phyloP scores from a whole-genome alignment of 2,113 vertebrate genomes.

The Lampris incognitus region DNA sequence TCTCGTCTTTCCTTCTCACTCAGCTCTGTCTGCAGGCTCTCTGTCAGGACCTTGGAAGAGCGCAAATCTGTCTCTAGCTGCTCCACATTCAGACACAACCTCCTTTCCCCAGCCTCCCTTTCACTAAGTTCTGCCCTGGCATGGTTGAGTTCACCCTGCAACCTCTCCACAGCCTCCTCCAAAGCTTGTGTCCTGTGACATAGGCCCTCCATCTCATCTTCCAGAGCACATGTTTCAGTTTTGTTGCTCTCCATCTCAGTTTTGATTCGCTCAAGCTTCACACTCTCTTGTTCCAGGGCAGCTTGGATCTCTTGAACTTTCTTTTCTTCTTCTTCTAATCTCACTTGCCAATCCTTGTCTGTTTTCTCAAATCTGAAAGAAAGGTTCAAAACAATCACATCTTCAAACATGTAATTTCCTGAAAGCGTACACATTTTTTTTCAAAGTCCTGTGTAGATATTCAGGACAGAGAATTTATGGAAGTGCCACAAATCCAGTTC shows the following conservation, averaged over 20 bases:
- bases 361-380: constrained; percentile 83
- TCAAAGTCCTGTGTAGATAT: background rate
- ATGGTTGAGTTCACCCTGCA: constrained; percentile 77
- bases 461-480: background rate
- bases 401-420: background rate
- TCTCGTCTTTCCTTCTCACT: constrained; percentile 89
- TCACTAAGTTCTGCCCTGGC: constrained; percentile 79
- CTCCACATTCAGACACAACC: constrained; percentile 85
- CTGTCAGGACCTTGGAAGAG: constrained; percentile 85
- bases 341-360: constrained; percentile 80
- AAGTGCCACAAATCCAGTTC: background rate
- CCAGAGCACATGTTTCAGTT: constrained; percentile 68
- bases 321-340: constrained; percentile 77
- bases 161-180: constrained; percentile 82
- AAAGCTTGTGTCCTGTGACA: constrained; percentile 78
- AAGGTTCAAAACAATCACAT: background rate
- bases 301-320: constrained; percentile 74
- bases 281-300: constrained; percentile 80
- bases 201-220: constrained; percentile 81
- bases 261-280: constrained; percentile 73
- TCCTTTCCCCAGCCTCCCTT: constrained; percentile 85
- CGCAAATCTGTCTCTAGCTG: constrained; percentile 90
- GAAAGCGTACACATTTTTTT: background rate
- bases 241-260: constrained; percentile 76
- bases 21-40: constrained; percentile 85